These are phyloP conservation scores for Forbesichthys papilliferus DNA, from an alignment of 2,113 vertebrate genomes.

Conservation along the genomic window DNA sequence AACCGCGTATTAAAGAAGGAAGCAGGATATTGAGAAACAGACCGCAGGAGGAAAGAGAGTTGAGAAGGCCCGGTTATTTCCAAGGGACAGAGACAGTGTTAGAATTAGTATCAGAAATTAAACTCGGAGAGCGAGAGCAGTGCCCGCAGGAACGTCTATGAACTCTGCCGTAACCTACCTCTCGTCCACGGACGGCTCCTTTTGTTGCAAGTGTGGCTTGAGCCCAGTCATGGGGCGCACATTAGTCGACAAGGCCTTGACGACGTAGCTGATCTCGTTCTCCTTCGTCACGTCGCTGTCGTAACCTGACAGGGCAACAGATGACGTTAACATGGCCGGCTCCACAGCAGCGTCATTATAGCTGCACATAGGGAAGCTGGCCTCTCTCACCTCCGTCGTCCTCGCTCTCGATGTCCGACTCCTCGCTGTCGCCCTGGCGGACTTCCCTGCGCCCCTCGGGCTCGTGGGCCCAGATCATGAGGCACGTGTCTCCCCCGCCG, in stretches of 20 bases:
- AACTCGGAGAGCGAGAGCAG: background rate
- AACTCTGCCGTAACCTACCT: conserved; percentile 78
- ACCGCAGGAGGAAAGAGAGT: conserved; percentile 72
- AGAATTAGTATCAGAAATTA: conserved; percentile 20
- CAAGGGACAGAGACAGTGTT: conserved; percentile 40
- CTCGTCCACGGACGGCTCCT: conserved; percentile 93
- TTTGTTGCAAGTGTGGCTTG: conserved; percentile 95
- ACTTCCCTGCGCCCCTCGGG: conserved; percentile 84
- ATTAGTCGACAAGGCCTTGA: conserved; percentile 97
- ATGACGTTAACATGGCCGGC: background rate
- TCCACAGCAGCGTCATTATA: background rate
- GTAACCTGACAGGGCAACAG: conserved; percentile 80
- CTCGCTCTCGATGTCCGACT: conserved; percentile 95
- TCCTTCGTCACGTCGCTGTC: conserved; percentile 97
- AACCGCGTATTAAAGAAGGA: conserved; percentile 78
- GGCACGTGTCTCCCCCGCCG: conserved; percentile 90
- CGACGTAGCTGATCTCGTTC: conserved; percentile 95
- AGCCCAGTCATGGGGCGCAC: conserved; percentile 92
- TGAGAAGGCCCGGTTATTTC: conserved; percentile 71
- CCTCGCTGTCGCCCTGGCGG: conserved; percentile 91
- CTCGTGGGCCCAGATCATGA: conserved; percentile 96
- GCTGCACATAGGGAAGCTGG: background rate
- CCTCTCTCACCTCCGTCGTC: conserved; percentile 89
- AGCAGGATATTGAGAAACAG: conserved; percentile 77
- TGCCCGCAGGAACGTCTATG: background rate